These are phyloP conservation scores for Chrysopilus asiliformis DNA, from an alignment of 2,888 invertebrate genomes.

Conservation along the genomic window DNA sequence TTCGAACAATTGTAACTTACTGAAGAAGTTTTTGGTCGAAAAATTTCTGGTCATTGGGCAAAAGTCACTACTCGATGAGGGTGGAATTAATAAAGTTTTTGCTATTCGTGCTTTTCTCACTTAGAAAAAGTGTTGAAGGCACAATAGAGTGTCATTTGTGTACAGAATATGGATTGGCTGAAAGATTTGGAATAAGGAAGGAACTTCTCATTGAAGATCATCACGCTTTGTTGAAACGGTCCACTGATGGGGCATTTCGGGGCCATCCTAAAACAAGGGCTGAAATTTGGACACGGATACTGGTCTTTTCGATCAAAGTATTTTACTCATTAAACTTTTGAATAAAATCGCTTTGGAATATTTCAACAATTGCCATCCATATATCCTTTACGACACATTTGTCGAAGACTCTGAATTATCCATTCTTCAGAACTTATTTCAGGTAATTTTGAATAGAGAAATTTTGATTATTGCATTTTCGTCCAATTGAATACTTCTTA, in stretches of 20 bases:
- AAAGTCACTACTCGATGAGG: no score
- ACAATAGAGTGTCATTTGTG: no score
- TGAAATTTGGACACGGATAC: conserved; percentile 39
- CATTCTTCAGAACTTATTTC: conserved; percentile 44
- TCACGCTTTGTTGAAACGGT: conserved; percentile 25
- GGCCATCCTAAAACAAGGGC: conserved; percentile 46
- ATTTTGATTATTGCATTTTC: not conserved
- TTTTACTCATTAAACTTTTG: conserved; percentile 47
- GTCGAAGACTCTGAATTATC: conserved; percentile 43
- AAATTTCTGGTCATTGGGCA: no score
- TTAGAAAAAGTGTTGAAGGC: no score
- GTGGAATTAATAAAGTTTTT: no score
- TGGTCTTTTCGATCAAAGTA: conserved; percentile 37
- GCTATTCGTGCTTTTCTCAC: no score
- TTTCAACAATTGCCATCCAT: conserved; percentile 49
- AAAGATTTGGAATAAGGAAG: no score
- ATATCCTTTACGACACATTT: conserved; percentile 51
- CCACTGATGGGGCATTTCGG: conserved; percentile 40
- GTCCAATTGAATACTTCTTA: conserved; percentile 11
- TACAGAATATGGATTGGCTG: no score
- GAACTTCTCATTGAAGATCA: no score
- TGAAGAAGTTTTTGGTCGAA: no score
- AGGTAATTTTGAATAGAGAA: conserved; percentile 18
- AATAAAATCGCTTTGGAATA: conserved; percentile 46
- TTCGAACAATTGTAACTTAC: no score